Conservation (phyloP, 2,888 invertebrate genomes). For the Meiosimyza decipiens region DNA sequence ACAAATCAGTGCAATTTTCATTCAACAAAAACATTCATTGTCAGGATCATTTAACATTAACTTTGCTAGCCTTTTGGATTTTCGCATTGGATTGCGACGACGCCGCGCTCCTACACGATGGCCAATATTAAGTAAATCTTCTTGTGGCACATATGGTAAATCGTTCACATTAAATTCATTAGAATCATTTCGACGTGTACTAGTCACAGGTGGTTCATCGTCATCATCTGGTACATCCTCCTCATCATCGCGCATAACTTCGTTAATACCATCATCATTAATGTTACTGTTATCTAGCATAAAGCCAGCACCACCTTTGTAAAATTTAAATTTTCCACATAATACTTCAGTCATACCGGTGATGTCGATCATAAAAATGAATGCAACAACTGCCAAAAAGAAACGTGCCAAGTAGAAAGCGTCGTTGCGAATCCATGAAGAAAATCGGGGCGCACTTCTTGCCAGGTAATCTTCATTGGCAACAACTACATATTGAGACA, state of each 20-base stretch:
- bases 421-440: conserved; percentile 49
- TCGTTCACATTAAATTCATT: conserved; percentile 42
- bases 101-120: conserved; percentile 38
- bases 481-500: conserved; percentile 46
- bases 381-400: conserved; percentile 44
- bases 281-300: neutral
- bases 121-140: conserved; percentile 44
- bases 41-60: conserved; percentile 37
- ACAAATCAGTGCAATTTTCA: conserved; percentile 17
- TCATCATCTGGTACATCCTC: neutral
- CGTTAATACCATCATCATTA: neutral
- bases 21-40: conserved; percentile 42
- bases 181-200: conserved; percentile 8
- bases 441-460: conserved; percentile 44
- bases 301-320: neutral
- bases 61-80: conserved; percentile 41
- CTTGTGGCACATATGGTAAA: conserved; percentile 43
- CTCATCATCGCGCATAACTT: conserved; percentile 19
- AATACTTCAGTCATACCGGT: conserved; percentile 39
- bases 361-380: conserved; percentile 43
- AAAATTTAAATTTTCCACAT: conserved; percentile 8
- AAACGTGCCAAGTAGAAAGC: conserved; percentile 51
- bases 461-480: conserved; percentile 44
- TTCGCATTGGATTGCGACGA: conserved; percentile 39
- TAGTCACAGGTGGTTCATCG: neutral